These are phyloP conservation scores for Montifringilla adamsi DNA, from an alignment of 2,113 vertebrate species.

Conservation along the genomic window DNA sequence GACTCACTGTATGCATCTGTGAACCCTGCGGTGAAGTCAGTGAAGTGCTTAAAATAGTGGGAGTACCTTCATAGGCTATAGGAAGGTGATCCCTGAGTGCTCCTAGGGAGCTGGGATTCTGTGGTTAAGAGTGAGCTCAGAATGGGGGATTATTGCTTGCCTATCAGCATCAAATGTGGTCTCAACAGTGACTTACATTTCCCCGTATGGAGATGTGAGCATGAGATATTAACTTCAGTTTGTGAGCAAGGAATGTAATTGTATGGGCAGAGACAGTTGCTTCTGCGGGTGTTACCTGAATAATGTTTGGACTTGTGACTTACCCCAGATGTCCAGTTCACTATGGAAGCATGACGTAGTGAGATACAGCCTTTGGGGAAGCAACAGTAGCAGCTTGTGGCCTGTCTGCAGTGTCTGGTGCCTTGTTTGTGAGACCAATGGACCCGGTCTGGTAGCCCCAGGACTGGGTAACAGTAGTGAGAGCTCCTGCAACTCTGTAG, in stretches of 20 bases:
- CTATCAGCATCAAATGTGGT: neutral
- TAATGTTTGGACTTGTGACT: neutral
- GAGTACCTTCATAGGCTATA: neutral
- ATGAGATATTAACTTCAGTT: neutral
- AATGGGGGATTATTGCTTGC: neutral
- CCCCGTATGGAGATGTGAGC: neutral
- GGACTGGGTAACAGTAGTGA: neutral
- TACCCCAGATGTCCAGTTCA: neutral
- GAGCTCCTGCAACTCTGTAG: neutral
- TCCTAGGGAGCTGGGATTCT: neutral
- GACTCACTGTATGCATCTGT: neutral
- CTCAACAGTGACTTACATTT: neutral
- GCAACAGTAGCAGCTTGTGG: neutral
- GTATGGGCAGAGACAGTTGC: neutral
- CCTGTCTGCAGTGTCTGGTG: neutral
- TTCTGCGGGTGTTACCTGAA: neutral
- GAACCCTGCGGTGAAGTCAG: neutral
- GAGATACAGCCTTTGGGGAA: neutral
- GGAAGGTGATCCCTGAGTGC: neutral
- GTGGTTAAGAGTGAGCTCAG: neutral
- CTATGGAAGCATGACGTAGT: neutral
- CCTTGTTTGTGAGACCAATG: rapidly evolving
- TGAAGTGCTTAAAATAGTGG: neutral
- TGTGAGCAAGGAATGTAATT: neutral
- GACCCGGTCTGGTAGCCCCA: neutral